Evolutionary conservation across 2,113 vertebrate species (phyloP).

Genomic region (Amblyornis subalaris): DNA sequence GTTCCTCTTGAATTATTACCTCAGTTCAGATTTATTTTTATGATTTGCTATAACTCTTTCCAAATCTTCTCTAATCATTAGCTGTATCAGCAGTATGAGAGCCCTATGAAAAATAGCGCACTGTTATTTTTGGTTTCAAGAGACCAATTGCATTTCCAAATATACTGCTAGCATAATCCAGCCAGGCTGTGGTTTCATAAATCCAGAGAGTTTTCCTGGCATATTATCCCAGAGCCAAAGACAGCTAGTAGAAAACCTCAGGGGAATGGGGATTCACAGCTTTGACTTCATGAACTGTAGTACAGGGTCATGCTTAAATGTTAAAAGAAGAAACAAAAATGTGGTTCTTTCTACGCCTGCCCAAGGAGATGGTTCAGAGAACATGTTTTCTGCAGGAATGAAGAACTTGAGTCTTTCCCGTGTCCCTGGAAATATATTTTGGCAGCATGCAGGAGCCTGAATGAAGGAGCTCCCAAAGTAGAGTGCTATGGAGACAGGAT

Average conservation of each 20-base stretch:
- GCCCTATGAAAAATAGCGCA: not conserved
- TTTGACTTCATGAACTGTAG: conserved; percentile 20
- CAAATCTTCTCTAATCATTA: conserved; percentile 48
- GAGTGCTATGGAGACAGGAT: not conserved
- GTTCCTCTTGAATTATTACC: conserved; percentile 30
- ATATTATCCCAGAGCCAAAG: conserved; percentile 23
- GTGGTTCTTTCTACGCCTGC: not conserved
- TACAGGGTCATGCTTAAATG: not conserved
- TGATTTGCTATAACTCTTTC: conserved; percentile 32
- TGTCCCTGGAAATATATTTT: not conserved
- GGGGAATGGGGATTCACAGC: conserved; percentile 12
- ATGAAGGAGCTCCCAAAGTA: not conserved
- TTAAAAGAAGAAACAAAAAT: not conserved
- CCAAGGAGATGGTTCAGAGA: not conserved
- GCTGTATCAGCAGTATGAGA: conserved; percentile 41
- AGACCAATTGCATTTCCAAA: conserved; percentile 53
- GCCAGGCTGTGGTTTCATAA: conserved; percentile 51
- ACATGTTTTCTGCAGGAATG: not conserved
- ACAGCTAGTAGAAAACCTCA: conserved; percentile 18
- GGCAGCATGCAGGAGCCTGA: not conserved
- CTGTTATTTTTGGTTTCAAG: conserved; percentile 61
- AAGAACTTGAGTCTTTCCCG: not conserved
- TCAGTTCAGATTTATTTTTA: conserved; percentile 43
- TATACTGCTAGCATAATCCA: conserved; percentile 42
- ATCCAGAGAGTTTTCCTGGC: conserved; percentile 37